Evolutionary conservation across 2,888 invertebrate genomes (phyloP).

Genomic region (Cryptops parisi): DNA sequence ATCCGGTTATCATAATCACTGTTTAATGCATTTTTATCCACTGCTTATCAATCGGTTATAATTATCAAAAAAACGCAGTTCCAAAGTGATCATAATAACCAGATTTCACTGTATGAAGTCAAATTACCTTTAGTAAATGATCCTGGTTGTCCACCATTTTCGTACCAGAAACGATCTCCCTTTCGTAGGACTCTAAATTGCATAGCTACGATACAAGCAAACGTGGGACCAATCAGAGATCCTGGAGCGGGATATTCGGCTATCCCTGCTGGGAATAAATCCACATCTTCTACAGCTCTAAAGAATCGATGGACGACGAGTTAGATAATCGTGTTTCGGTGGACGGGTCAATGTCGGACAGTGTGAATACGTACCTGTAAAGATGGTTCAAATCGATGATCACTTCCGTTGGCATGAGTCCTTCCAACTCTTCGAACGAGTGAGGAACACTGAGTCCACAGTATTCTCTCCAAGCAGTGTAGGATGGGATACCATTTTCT

Average conservation of each 20-base stretch:
- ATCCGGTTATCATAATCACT: too few species aligned
- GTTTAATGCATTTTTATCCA: too few species aligned
- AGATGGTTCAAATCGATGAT: constrained; percentile 4
- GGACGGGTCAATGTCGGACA: neutral
- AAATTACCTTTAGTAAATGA: constrained; percentile 50
- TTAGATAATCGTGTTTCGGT: constrained; percentile 1
- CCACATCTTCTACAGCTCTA: constrained; percentile 49
- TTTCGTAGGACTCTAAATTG: constrained; percentile 65
- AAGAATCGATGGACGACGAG: neutral
- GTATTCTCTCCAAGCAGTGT: constrained; percentile 21
- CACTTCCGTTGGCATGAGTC: constrained; percentile 15
- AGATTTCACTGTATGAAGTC: neutral
- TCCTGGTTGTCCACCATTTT: constrained; percentile 47
- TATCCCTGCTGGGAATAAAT: constrained; percentile 72
- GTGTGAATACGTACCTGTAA: constrained; percentile 4
- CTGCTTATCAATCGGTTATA: too few species aligned
- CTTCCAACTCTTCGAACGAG: constrained; percentile 19
- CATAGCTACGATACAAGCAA: constrained; percentile 67
- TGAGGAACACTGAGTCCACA: constrained; percentile 19
- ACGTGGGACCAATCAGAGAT: constrained; percentile 66
- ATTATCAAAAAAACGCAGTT: too few species aligned
- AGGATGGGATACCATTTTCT: constrained; percentile 23
- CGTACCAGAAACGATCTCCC: constrained; percentile 83
- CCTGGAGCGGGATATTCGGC: constrained; percentile 60
- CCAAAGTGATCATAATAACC: too few species aligned